phyloP scores from a whole-genome alignment of 2,888 invertebrate species.

The Fabriciana adippe region DNA sequence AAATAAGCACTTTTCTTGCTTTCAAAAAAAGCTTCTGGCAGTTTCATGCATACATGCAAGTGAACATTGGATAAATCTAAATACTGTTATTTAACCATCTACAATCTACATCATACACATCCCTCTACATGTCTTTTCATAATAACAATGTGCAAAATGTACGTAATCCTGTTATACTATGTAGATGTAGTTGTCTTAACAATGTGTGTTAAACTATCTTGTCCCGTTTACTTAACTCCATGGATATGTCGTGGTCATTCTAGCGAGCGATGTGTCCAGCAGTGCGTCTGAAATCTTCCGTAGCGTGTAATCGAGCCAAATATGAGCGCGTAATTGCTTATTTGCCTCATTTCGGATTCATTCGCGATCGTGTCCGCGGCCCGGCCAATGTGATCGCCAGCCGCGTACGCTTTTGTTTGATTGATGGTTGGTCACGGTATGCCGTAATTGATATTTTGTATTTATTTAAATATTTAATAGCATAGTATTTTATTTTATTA shows the following conservation, averaged over 20 bases:
- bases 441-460: constrained; percentile 1
- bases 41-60: no score
- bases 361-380: constrained; percentile 56
- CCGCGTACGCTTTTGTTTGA: constrained; percentile 36
- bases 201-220: not conserved
- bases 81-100: no score
- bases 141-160: no score
- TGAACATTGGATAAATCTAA: no score
- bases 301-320: constrained; percentile 69
- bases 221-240: constrained; percentile 23
- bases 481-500: not conserved
- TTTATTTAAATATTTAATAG: not conserved
- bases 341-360: constrained; percentile 77
- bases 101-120: no score
- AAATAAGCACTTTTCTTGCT: no score
- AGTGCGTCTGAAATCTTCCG: constrained; percentile 64
- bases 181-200: not conserved
- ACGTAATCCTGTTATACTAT: no score
- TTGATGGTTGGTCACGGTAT: constrained; percentile 23
- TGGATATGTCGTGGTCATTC: constrained; percentile 24
- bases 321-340: constrained; percentile 75
- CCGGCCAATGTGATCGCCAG: constrained; percentile 47
- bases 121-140: no score
- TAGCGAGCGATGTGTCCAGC: constrained; percentile 44
- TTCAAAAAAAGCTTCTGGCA: no score